A percentile compares a stretch with the other conserved stretches of the same genome.
Evolutionary conservation across 1,140 invertebrate species (phyloP).

Genomic region (Temnothorax nylanderi): DNA sequence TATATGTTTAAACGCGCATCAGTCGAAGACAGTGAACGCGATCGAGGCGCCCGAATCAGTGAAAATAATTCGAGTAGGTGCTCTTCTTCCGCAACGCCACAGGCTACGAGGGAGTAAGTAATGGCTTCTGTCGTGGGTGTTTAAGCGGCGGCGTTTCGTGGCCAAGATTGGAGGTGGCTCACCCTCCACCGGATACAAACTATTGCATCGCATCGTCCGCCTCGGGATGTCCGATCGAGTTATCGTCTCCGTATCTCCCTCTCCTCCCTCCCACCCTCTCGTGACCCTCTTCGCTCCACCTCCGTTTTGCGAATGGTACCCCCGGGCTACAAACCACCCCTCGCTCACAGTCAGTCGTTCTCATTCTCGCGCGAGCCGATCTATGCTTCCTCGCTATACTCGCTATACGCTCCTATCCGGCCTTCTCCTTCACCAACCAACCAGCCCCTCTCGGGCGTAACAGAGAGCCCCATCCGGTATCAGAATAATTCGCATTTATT

Average conservation of each 20-base stretch:
- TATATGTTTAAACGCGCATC: neutral
- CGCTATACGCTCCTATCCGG: neutral
- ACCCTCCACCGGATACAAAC: constrained; percentile 76
- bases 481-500: constrained; percentile 76
- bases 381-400: constrained; percentile 5
- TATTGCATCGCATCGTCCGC: constrained; percentile 78
- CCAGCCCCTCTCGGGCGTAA: neutral
- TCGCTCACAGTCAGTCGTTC: constrained; percentile 57
- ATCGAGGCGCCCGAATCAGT: constrained; percentile 62
- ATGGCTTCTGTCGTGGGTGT: constrained; percentile 79
- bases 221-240: constrained; percentile 79
- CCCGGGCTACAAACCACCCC: constrained; percentile 67
- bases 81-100: constrained; percentile 59
- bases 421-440: neutral
- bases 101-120: constrained; percentile 73
- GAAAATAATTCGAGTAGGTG: constrained; percentile 77
- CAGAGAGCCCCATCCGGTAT: constrained; percentile 63
- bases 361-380: constrained; percentile 64
- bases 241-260: constrained; percentile 66
- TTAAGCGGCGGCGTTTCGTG: constrained; percentile 74
- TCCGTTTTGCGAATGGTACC: constrained; percentile 65
- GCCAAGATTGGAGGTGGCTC: constrained; percentile 79
- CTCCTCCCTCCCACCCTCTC: constrained; percentile 35
- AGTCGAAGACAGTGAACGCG: neutral
- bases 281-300: constrained; percentile 32